phyloP scores from a whole-genome alignment of 2,797 vertebrate genomes.

The Sciurus vulgaris region DNA sequence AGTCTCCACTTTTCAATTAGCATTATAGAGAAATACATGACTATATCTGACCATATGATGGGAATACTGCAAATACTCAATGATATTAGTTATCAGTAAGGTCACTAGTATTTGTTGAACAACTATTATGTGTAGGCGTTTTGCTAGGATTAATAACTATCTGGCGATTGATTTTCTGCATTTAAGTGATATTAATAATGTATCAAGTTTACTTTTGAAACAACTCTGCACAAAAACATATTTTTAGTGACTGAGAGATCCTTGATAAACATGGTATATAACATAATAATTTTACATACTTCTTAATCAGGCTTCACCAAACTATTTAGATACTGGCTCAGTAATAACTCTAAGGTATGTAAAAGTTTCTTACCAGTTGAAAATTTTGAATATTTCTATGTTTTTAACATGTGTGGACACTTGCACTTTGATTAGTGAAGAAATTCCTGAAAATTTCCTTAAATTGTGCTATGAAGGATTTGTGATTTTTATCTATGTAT shows the following conservation, averaged over 20 bases:
- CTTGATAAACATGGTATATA: background rate
- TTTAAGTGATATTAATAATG: background rate
- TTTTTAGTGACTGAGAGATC: background rate
- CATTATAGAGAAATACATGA: background rate
- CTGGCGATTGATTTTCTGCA: background rate
- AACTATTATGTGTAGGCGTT: background rate
- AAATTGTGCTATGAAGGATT: background rate
- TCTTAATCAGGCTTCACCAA: conserved; percentile 23
- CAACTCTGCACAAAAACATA: background rate
- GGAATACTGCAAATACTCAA: background rate
- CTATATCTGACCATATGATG: background rate
- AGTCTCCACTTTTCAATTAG: background rate
- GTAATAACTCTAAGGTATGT: background rate
- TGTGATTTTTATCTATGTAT: background rate
- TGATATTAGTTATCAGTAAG: background rate
- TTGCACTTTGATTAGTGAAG: conserved; percentile 17
- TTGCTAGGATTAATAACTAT: background rate
- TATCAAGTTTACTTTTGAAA: background rate
- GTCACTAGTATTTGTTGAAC: background rate
- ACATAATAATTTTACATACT: background rate
- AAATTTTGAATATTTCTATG: background rate
- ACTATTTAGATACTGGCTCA: background rate
- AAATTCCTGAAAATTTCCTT: conserved; percentile 16
- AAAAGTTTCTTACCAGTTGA: background rate
- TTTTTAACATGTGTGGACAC: background rate